These are phyloP conservation scores for Aphelocoma californica DNA, from an alignment of 2,797 vertebrate species.

Conservation along the genomic window DNA sequence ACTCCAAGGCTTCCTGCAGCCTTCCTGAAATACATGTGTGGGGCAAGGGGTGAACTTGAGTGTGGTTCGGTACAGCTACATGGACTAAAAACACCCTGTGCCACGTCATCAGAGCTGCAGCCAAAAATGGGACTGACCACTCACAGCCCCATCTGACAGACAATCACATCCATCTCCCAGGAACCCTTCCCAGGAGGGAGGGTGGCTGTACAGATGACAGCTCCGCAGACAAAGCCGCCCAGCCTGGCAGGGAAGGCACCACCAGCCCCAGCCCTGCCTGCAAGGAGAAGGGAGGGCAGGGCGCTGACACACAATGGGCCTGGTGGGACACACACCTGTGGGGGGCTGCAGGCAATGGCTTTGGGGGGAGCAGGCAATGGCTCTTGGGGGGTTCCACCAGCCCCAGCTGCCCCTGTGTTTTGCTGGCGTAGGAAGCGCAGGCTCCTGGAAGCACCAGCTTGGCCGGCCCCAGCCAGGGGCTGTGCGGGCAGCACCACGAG, in stretches of 20 bases:
- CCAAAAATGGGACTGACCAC: background rate
- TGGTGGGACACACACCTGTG: background rate
- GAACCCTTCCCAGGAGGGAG: background rate
- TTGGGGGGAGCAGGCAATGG: background rate
- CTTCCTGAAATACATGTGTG: background rate
- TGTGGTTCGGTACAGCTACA: background rate
- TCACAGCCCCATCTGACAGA: background rate
- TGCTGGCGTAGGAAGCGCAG: rapidly evolving
- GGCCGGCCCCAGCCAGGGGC: background rate
- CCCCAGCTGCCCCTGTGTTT: background rate
- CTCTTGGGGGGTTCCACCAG: background rate
- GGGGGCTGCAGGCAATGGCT: background rate
- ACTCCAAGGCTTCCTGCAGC: background rate
- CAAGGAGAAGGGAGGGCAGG: background rate
- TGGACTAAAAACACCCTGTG: background rate
- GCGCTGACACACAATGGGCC: background rate
- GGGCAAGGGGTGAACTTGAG: background rate
- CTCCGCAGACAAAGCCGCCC: rapidly evolving
- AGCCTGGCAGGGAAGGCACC: background rate
- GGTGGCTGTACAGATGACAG: background rate
- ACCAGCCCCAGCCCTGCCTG: background rate
- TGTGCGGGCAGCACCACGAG: background rate
- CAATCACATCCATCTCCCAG: rapidly evolving
- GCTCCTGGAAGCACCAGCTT: background rate
- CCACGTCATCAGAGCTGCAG: background rate